Evolutionary conservation across 2,113 vertebrate species (phyloP).

Genomic region (Rissa tridactyla): DNA sequence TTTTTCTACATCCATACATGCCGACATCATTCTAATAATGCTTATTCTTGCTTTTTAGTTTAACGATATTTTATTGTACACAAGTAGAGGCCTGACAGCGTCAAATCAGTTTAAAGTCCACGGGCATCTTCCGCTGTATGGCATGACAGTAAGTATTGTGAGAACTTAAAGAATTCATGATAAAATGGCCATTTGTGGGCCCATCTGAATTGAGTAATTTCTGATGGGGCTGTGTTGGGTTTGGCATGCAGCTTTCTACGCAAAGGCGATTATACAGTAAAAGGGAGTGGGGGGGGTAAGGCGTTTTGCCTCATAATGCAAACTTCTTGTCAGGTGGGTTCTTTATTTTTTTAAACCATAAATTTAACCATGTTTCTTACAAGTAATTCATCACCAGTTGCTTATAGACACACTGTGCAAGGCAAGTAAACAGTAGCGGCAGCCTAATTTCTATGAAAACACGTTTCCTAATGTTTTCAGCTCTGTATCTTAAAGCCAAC

Average conservation of each 20-base stretch:
- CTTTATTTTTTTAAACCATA: background rate
- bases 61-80: constrained; percentile 91
- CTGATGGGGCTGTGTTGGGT: background rate
- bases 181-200: background rate
- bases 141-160: constrained; percentile 89
- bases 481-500: background rate
- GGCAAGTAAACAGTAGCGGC: background rate
- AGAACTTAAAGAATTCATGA: background rate
- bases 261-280: background rate
- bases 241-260: background rate
- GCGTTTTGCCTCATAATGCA: background rate
- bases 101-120: constrained; percentile 97
- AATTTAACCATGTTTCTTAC: background rate
- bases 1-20: background rate
- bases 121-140: constrained; percentile 88
- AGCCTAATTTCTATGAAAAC: background rate
- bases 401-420: background rate
- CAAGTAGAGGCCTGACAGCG: constrained; percentile 90
- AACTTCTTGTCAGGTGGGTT: background rate
- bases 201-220: background rate
- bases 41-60: constrained; percentile 78
- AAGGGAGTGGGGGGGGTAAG: background rate
- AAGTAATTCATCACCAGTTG: background rate
- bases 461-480: background rate
- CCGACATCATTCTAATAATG: background rate